Base-by-base conservation (phyloP, 2,113 vertebrate species). In the Silurus meridionalis region DNA sequence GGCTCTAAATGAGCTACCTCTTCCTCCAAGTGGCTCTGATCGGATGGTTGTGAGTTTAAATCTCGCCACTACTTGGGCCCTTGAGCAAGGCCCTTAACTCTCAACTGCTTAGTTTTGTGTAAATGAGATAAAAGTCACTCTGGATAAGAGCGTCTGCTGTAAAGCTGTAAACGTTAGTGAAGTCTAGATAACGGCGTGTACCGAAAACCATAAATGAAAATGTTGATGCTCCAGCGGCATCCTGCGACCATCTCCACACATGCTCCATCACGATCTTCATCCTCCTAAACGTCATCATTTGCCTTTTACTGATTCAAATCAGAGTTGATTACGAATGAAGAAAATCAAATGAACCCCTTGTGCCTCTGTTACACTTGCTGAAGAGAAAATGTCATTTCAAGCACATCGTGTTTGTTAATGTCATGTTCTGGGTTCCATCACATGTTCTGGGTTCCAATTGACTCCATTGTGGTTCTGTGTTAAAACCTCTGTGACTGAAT, bases 341-440 rank as follows among this genome's bases (percentile, higher is more conserved):
- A 85, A 37, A 89, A 58, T 74, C 83, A 28, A 83, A 95, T 88
- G 88, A 88, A 93, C 93, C 96, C 37, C 96, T 96, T 96, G 97
- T 97, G 97, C 97, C 97, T 98, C 97, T 96, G 96, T 95, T 94
- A 95, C 95, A 94, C 94, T 95, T 96, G 96, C 95, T 96, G 96
- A 96, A 95, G 95, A 93, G 94, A 96, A 95, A 94, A 94, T 80
- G 57, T 95, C 94, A 95, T 93, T 94, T 94, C 95, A 94, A 94
- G 93, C 92, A 94, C 94, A 95, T 92, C 95, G 94, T 95, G 95
- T 94, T 96, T 96, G 84, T 25, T 85, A 84, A 37, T 92, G 91
- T 87, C 63, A 69, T 91, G 91, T 92, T 85, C 77, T 87, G 91
- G 90, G 90, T 95, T 95, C 94, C 97, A 95, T 96, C 93, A 96